Evolutionary conservation across 2,888 invertebrate genomes (phyloP).

Genomic region (Argynnis bischoffii): DNA sequence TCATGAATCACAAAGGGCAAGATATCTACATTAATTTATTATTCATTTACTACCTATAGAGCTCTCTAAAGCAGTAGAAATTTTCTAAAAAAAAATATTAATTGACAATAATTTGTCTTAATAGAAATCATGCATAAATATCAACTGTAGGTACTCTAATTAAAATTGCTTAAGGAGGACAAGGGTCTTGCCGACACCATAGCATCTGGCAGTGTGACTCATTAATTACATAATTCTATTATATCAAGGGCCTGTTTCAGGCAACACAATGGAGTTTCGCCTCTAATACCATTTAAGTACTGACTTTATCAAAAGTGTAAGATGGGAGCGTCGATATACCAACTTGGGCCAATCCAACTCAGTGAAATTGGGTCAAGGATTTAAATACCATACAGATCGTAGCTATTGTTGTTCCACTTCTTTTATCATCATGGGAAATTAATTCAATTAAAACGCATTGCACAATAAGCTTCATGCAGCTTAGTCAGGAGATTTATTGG

Average conservation of each 20-base stretch:
- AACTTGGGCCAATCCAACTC: slow-evolving; percentile 49
- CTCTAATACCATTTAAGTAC: slow-evolving; percentile 15
- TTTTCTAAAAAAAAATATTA: not conserved
- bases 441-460: slow-evolving; percentile 60
- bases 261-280: slow-evolving; percentile 25
- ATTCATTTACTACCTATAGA: too few relatives aligned
- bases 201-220: slow-evolving; percentile 33
- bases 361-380: slow-evolving; percentile 66
- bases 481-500: slow-evolving; percentile 34
- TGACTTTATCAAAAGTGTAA: slow-evolving; percentile 36
- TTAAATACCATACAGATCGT: slow-evolving; percentile 43
- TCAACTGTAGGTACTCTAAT: not conserved
- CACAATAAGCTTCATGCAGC: slow-evolving; percentile 35
- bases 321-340: slow-evolving; percentile 54
- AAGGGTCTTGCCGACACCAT: slow-evolving; percentile 13
- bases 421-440: slow-evolving; percentile 65
- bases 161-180: not conserved
- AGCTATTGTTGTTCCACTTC: slow-evolving; percentile 46
- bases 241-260: slow-evolving; percentile 31
- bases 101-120: not conserved
- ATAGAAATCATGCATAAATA: not conserved
- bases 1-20: not conserved
- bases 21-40: too few relatives aligned
- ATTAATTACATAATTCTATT: slow-evolving; percentile 26
- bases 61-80: too few relatives aligned